Evolutionary conservation across 2,797 vertebrate species (phyloP), one percentile per base, ranked within the genome.

Genomic region (Natrix natrix): DNA sequence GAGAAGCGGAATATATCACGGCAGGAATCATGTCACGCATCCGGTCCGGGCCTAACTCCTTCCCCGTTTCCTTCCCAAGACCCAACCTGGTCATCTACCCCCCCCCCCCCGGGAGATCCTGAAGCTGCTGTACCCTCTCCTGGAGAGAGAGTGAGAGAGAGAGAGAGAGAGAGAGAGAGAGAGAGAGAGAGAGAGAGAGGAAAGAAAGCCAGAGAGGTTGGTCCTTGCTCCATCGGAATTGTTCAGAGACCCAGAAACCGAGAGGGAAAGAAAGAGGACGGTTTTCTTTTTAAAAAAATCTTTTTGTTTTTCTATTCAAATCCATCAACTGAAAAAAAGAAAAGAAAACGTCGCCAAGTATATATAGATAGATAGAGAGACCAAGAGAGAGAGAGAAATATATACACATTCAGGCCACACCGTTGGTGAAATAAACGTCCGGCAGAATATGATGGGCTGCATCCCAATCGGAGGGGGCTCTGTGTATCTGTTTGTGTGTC

Each of bases 351-450:
- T 93, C 63, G 90, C 69, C 87, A 83, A 48, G 91, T 93, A 90
- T 91, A 93, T 48, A 59, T 16, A 56, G 4, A 24, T 32, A 59
- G 6, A 7, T 60, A 22, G 20, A 59, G 7, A 59, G 16, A 22
- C 5, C 57, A 5, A 28, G 61, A 63, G 52, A 54, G 48, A 59
- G 54, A 91, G 20, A 86, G 24, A 91, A 43, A 91, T 24, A 92
- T 55, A 92, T 94, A 93, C 98, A 98, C 98, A 98, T 98, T 98
- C 98, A 98, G 97, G 98, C 98, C 98, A 98, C 98, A 98, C 97
- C 97, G 98, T 98, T 97, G 98, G 96, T 97, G 16, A 91, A 93
- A 91, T 89, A 83, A 89, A 89, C 69, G 88, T 89, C 93, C 93
- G 10, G 90, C 32, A 89, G 87, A 57, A 89, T 60, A 48, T 0